Evolutionary conservation across 2,797 vertebrate genomes (phyloP).

Genomic region (Acanthiza pusilla): DNA sequence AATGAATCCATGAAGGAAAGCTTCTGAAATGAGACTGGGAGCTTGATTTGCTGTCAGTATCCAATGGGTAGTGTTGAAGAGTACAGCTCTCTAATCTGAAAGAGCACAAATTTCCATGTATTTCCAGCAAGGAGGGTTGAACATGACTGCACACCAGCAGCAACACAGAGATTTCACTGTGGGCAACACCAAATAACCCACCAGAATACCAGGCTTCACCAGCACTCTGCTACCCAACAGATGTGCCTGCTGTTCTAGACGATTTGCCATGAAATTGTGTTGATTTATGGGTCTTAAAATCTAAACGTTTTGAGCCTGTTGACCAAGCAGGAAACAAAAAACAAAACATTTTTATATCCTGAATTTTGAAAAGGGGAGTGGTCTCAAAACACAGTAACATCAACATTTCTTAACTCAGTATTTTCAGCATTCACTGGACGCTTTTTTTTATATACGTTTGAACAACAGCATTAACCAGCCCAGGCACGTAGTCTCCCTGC

Average conservation of each 20-base stretch:
- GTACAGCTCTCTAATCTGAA: not conserved
- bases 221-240: not conserved
- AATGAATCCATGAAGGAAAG: not conserved
- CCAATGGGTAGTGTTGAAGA: not conserved
- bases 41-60: not conserved
- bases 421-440: not conserved
- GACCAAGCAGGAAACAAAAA: not conserved
- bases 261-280: rapidly evolving
- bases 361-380: not conserved
- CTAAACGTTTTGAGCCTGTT: not conserved
- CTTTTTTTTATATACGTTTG: not conserved
- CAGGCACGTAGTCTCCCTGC: not conserved
- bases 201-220: not conserved
- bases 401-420: not conserved
- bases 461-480: not conserved
- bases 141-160: not conserved
- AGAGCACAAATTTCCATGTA: not conserved
- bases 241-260: not conserved
- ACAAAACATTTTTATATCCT: not conserved
- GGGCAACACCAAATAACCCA: not conserved
- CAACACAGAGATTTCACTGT: not conserved
- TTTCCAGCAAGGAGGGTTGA: not conserved
- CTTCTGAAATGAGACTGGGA: not conserved
- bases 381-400: not conserved
- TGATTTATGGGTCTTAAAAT: not conserved